These are phyloP conservation scores for Drosophila subsilvestris DNA, from an alignment of 2,888 invertebrate genomes.

Conservation along the genomic window DNA sequence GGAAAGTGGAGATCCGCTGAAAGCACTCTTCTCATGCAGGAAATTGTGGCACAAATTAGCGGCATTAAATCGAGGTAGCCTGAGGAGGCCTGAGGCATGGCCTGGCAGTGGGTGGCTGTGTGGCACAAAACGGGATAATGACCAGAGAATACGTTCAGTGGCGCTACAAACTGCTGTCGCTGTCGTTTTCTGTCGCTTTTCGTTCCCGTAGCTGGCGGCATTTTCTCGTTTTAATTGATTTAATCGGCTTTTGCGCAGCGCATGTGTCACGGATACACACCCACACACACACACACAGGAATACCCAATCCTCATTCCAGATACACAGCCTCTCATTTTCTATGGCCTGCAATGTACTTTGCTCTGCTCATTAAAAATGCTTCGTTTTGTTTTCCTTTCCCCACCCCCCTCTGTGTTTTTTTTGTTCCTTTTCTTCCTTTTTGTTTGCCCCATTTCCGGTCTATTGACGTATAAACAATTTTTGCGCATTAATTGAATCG, in stretches of 20 bases:
- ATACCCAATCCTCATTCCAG: background rate
- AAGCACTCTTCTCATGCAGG: constrained; percentile 23
- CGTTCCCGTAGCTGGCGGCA: constrained; percentile 44
- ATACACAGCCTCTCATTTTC: background rate
- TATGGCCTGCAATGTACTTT: constrained; percentile 9
- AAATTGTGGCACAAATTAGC: constrained; percentile 60
- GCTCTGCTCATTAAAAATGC: constrained; percentile 66
- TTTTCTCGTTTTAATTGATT: constrained; percentile 75
- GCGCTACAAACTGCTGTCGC: constrained; percentile 53
- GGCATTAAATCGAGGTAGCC: constrained; percentile 40
- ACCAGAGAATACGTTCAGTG: constrained; percentile 47
- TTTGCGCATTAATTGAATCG: constrained; percentile 75
- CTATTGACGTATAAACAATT: constrained; percentile 76
- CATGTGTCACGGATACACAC: constrained; percentile 40
- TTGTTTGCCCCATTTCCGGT: constrained; percentile 64
- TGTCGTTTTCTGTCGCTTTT: constrained; percentile 42
- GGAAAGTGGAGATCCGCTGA: background rate
- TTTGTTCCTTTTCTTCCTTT: background rate
- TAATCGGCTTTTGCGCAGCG: constrained; percentile 63
- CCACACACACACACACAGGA: constrained; percentile 1
- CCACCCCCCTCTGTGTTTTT: background rate
- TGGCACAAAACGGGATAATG: constrained; percentile 53
- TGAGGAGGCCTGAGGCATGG: background rate
- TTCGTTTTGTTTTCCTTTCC: constrained; percentile 41
- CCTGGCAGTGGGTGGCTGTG: background rate